These are phyloP conservation scores for Polyommatus icarus DNA, from an alignment of 2,888 invertebrate species.

Conservation along the genomic window DNA sequence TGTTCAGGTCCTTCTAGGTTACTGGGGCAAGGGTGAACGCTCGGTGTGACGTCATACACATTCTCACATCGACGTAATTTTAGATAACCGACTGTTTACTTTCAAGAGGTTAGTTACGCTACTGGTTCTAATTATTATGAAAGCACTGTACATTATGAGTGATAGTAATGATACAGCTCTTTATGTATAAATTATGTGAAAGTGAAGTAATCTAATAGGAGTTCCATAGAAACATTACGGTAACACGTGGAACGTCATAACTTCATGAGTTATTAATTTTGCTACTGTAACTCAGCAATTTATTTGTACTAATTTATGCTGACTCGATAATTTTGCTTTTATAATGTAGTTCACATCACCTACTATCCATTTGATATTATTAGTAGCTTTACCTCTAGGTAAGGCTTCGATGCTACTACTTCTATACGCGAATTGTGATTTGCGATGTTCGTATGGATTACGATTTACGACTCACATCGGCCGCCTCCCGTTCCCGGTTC, in stretches of 20 bases:
- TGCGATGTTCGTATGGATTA: too few relatives aligned
- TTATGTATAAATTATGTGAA: not conserved
- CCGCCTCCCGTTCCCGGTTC: too few relatives aligned
- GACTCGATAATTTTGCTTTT: too few relatives aligned
- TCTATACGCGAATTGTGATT: too few relatives aligned
- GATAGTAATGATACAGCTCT: not conserved
- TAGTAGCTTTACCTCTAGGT: too few relatives aligned
- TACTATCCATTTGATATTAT: too few relatives aligned
- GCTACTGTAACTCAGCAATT: not conserved
- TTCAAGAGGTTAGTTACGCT: constrained; percentile 11
- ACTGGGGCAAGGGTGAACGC: constrained; percentile 17
- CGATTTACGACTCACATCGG: too few relatives aligned
- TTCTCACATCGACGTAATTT: constrained; percentile 28
- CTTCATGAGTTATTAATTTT: too few relatives aligned
- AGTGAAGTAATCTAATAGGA: not conserved
- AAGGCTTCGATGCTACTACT: too few relatives aligned
- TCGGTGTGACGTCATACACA: not conserved
- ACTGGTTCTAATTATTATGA: not conserved
- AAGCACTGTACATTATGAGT: not conserved
- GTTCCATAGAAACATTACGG: not conserved
- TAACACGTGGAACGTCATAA: not conserved
- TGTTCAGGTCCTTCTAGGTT: constrained; percentile 14
- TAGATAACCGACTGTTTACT: constrained; percentile 7
- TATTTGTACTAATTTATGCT: not conserved
- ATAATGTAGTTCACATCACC: too few relatives aligned